Percentiles rank a stretch among this genome's conserved stretches.
phyloP scores from a whole-genome alignment of 2,113 vertebrate species.

The Mirza zaza region DNA sequence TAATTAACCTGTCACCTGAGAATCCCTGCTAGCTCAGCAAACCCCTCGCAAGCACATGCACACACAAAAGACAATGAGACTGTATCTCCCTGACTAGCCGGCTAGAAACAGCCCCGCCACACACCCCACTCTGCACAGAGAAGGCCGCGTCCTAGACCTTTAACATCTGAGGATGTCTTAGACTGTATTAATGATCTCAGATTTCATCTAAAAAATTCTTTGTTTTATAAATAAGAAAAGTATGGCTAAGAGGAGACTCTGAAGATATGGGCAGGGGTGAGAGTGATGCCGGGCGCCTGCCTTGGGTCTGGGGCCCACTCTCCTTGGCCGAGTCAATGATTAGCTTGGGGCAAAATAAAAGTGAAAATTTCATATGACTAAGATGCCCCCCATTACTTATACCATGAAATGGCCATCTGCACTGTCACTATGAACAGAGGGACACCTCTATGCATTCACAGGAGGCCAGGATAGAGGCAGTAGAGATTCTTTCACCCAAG shows the following conservation, averaged over 20 bases:
- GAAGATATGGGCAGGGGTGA: background rate
- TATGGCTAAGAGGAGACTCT: too few species aligned
- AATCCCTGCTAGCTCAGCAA: conserved; percentile 60
- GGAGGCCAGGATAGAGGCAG: too few species aligned
- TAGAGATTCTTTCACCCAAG: background rate
- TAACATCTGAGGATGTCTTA: background rate
- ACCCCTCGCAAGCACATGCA: background rate
- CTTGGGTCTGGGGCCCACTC: background rate
- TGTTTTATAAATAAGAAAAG: background rate
- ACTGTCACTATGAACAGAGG: accelerated
- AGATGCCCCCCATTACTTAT: accelerated
- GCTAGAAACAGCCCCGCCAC: background rate
- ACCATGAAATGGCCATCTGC: accelerated
- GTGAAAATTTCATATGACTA: accelerated
- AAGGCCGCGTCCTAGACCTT: background rate
- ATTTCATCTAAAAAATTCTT: background rate
- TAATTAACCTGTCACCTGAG: conserved; percentile 86
- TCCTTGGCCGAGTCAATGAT: accelerated
- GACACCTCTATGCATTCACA: accelerated
- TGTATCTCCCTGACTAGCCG: background rate
- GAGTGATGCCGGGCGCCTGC: too few species aligned
- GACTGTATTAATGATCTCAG: background rate
- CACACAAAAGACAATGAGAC: conserved; percentile 46
- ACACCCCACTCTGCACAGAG: accelerated
- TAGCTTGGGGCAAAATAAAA: background rate